These are phyloP conservation scores for Ornithoptera priamus DNA, from an alignment of 2,888 invertebrate genomes.

Conservation along the genomic window DNA sequence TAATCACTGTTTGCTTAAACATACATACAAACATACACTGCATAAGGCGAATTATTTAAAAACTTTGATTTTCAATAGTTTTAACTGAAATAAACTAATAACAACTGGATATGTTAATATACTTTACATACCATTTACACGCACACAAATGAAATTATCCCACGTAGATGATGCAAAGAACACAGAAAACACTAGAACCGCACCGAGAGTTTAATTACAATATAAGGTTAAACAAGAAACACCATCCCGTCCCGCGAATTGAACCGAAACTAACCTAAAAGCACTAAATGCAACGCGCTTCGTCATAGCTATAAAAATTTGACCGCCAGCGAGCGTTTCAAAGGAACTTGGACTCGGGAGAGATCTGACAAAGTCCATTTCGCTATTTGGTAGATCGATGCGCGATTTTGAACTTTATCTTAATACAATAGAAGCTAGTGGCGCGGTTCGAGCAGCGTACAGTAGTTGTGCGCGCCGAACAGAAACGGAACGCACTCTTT, in stretches of 20 bases:
- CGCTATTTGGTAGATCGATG: slow-evolving; percentile 32
- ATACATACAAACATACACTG: too few species aligned
- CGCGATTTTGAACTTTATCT: slow-evolving; percentile 44
- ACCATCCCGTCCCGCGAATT: slow-evolving; percentile 51
- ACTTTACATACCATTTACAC: slow-evolving; percentile 2
- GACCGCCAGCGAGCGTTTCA: slow-evolving; percentile 67
- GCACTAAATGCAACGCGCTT: slow-evolving; percentile 49
- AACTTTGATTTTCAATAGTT: too few species aligned
- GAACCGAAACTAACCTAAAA: slow-evolving; percentile 71
- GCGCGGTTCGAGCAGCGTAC: slow-evolving; percentile 28
- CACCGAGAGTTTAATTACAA: slow-evolving; percentile 36
- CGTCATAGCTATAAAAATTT: slow-evolving; percentile 63
- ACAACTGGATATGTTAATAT: too few species aligned
- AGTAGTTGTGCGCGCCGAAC: slow-evolving; percentile 32
- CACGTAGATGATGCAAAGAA: not conserved
- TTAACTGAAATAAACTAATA: too few species aligned
- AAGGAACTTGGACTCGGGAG: slow-evolving; percentile 55
- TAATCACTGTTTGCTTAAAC: too few species aligned
- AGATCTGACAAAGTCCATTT: slow-evolving; percentile 37
- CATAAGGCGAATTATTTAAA: too few species aligned
- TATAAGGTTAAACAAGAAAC: slow-evolving; percentile 41
- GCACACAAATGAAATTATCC: slow-evolving; percentile 3
- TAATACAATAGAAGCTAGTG: slow-evolving; percentile 10
- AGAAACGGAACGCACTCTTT: slow-evolving; percentile 62
- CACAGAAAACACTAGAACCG: slow-evolving; percentile 30